Evolutionary conservation across 2,888 invertebrate genomes (phyloP), one percentile per base, ranked within the genome.

Genomic region (Caenorhabditis doughertyi): DNA sequence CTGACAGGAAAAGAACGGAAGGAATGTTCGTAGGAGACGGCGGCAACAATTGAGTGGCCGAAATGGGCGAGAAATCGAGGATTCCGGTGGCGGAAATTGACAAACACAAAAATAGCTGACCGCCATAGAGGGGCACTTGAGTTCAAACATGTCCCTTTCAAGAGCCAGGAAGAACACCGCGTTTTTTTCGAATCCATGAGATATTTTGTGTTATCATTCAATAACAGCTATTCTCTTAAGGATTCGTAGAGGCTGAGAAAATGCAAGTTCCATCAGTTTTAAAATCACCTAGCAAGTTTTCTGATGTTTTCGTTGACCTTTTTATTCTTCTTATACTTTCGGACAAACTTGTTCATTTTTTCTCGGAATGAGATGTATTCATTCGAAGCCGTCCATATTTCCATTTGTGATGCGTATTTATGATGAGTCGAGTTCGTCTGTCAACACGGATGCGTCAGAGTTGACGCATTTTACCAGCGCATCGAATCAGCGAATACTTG

Each of bases 31-130:
- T 23, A 51, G 65, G 64, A 49, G 49, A 64, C 64, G 32, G 65
- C 67, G 76, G 76, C 76, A 76, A 76, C 76, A 76, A 76, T 68
- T 68, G 76, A 76, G 76, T 76, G 76, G 55, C 55, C 71, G 58
- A 60, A 79, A 71, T 60, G 71, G 71, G 73, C 60, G 67, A 80
- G 67, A 65, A 68, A 73, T 60, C 65, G 73, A 80, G 80, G 73
- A 73, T 62, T 70, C 68, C 77, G 77, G 77, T 79, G 77, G 60
- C 62, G 77, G 70, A 62, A 39, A 64, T 47, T 23, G 47, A 68
- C 72, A 80, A 58, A 76, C 65, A 72, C 80, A 80, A 80, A 80
- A 80, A 80, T 80, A 80, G 73, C 80, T 80, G 80, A 68, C 65
- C 71, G 65, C 60, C 44, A 51, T 32, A 56, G 74, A 32, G 58